Conservation (phyloP, 2,797 vertebrate species). For the Danionella dracula region DNA sequence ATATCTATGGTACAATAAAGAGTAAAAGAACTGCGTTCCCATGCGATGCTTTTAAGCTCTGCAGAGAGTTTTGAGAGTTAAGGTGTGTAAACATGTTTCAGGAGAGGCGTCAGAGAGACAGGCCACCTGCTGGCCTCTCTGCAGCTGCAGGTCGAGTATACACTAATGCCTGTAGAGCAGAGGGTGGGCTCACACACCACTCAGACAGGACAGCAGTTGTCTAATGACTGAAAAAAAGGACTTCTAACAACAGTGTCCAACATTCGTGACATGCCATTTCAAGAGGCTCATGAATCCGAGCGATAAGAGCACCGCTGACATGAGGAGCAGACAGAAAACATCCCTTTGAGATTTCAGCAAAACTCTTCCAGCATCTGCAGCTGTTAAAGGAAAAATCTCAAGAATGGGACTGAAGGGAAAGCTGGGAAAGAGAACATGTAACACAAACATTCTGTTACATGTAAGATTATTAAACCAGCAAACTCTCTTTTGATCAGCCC, state of each 20-base stretch:
- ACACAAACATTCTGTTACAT: too few relatives aligned
- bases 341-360: background rate
- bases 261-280: slow-evolving; percentile 12
- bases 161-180: slow-evolving; percentile 53
- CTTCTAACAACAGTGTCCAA: slow-evolving; percentile 18
- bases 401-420: background rate
- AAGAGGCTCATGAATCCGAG: background rate
- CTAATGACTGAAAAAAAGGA: slow-evolving; percentile 29
- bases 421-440: background rate
- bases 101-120: slow-evolving; percentile 39
- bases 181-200: slow-evolving; percentile 47
- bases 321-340: background rate
- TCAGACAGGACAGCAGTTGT: slow-evolving; percentile 62
- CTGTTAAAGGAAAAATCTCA: slow-evolving; percentile 9
- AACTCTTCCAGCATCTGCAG: background rate
- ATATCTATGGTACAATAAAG: too few relatives aligned
- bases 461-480: too few relatives aligned
- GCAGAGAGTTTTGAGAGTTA: background rate
- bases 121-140: slow-evolving; percentile 55
- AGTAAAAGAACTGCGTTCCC: background rate
- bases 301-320: background rate
- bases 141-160: slow-evolving; percentile 58
- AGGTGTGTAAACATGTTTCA: slow-evolving; percentile 19
- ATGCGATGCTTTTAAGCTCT: background rate
- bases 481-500: too few relatives aligned